phyloP scores from a whole-genome alignment of 2,888 invertebrate species.

The Caenorhabditis parvicauda region DNA sequence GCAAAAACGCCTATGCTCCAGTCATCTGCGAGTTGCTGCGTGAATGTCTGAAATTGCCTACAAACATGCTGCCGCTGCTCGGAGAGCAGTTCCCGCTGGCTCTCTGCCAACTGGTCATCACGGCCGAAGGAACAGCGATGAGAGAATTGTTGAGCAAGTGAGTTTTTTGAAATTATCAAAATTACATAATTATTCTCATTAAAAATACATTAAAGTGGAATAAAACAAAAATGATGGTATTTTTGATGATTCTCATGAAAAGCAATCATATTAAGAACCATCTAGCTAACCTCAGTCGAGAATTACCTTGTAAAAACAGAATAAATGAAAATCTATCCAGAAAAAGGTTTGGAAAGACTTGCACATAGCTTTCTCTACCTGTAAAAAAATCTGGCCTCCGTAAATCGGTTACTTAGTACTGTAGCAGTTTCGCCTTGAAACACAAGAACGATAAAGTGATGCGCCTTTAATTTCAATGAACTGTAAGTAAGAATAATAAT shows the following conservation, averaged over 20 bases:
- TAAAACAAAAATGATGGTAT: conserved; percentile 3
- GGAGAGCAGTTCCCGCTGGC: conserved; percentile 31
- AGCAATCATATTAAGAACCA: too few species aligned
- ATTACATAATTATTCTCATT: background rate
- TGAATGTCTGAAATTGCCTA: conserved; percentile 29
- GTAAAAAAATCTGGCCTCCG: too few species aligned
- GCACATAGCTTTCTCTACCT: too few species aligned
- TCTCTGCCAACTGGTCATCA: conserved; percentile 39
- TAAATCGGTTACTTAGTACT: too few species aligned
- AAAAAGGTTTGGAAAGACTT: too few species aligned
- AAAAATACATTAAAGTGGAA: background rate
- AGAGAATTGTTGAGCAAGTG: conserved; percentile 19
- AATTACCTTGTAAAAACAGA: too few species aligned
- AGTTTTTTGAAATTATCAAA: background rate
- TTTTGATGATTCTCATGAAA: conserved; percentile 1
- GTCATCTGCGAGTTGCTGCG: conserved; percentile 35
- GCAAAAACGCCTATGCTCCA: conserved; percentile 32
- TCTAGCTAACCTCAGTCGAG: too few species aligned
- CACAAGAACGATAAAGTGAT: too few species aligned
- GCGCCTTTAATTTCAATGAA: too few species aligned
- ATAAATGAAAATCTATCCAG: too few species aligned
- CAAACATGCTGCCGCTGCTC: conserved; percentile 25
- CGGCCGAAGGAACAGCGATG: conserved; percentile 31
- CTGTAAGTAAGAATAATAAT: too few species aligned
- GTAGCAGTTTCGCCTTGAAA: too few species aligned